Percentiles rank a stretch among this genome's conserved stretches.
Evolutionary conservation across 1,140 invertebrate species (phyloP).

Genomic region (Cydia amplana): DNA sequence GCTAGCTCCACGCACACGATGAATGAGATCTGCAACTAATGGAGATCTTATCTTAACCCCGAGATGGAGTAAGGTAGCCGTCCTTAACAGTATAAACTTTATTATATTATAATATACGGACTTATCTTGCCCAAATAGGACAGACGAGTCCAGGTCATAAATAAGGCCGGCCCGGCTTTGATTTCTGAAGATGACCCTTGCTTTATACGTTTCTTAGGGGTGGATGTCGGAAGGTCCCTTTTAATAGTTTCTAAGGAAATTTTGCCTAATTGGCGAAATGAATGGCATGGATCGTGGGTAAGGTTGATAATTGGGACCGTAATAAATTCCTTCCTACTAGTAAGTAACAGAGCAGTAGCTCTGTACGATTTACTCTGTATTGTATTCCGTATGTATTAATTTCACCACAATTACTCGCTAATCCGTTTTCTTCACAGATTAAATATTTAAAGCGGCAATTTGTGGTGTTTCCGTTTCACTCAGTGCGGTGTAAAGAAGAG

Average conservation of each 20-base stretch:
- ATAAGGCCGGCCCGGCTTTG: slow-evolving; percentile 71
- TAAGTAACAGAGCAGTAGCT: no score
- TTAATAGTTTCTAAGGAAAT: slow-evolving; percentile 70
- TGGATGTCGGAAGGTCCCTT: slow-evolving; percentile 58
- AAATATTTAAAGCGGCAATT: slow-evolving; percentile 74
- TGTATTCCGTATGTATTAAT: slow-evolving; percentile 51
- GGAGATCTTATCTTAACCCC: slow-evolving; percentile 71
- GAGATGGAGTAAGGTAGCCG: slow-evolving; percentile 68
- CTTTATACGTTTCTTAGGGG: slow-evolving; percentile 57
- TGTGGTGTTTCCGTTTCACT: slow-evolving; percentile 68
- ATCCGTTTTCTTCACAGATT: slow-evolving; percentile 72
- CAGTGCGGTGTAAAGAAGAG: slow-evolving; percentile 59
- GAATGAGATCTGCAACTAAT: slow-evolving; percentile 73
- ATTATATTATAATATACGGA: slow-evolving; percentile 61
- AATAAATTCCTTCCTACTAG: slow-evolving; percentile 43
- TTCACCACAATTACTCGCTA: slow-evolving; percentile 62
- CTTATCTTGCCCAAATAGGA: slow-evolving; percentile 67
- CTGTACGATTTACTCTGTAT: slow-evolving; percentile 26
- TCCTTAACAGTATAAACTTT: slow-evolving; percentile 63
- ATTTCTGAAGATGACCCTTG: slow-evolving; percentile 71
- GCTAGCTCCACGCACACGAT: slow-evolving; percentile 62
- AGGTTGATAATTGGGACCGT: slow-evolving; percentile 45
- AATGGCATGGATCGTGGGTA: slow-evolving; percentile 52
- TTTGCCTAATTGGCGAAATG: slow-evolving; percentile 65
- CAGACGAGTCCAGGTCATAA: slow-evolving; percentile 70